Conservation (phyloP, 2,113 vertebrate genomes). For the Cyanoramphus novaezelandiae region DNA sequence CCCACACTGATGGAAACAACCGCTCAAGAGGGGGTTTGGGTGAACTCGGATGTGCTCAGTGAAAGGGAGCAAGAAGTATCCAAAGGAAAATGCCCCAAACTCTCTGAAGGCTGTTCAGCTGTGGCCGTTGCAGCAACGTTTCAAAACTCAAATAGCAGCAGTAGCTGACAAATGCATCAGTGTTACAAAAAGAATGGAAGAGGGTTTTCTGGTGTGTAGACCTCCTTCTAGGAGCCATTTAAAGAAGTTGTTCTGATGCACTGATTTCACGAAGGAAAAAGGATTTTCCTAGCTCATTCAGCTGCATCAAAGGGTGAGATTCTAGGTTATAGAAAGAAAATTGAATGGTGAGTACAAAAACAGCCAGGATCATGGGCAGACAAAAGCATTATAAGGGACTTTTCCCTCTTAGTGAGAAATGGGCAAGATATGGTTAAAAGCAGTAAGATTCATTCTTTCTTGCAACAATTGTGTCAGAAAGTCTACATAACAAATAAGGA, state of each 20-base stretch:
- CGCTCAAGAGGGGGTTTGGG: not conserved
- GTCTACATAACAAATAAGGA: not conserved
- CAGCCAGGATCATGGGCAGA: not conserved
- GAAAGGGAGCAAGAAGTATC: not conserved
- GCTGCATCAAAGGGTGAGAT: not conserved
- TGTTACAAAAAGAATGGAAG: not conserved
- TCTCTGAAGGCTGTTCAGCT: not conserved
- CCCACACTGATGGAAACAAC: not conserved
- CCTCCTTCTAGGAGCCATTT: not conserved
- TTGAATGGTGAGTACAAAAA: not conserved
- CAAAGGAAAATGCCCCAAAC: not conserved
- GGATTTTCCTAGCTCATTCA: not conserved
- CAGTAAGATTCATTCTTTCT: not conserved
- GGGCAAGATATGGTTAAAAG: not conserved
- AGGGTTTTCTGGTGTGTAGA: not conserved
- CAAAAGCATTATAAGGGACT: not conserved
- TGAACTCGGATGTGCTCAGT: not conserved
- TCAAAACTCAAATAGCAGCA: not conserved
- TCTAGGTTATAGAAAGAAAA: not conserved
- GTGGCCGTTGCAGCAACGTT: not conserved
- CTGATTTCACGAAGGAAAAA: not conserved
- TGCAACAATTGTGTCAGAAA: not conserved
- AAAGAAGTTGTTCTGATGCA: not conserved
- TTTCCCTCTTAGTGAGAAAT: not conserved
- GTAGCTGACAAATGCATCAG: not conserved